A percentile compares a stretch with the other conserved stretches of the same genome.
These are phyloP conservation scores for Actias luna DNA, from an alignment of 2,888 invertebrate genomes.

Conservation along the genomic window DNA sequence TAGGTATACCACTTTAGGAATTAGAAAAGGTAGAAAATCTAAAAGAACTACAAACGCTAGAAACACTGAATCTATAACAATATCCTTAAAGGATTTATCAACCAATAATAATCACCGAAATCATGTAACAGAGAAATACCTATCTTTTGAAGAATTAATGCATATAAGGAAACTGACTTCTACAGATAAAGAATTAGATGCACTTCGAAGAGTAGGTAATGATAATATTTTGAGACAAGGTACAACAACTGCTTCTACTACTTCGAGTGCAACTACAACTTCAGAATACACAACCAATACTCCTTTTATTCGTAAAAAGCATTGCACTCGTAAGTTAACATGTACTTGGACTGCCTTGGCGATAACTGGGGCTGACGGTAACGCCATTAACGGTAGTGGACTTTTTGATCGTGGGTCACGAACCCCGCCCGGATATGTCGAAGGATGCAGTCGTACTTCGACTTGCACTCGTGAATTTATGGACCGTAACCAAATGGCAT, in stretches of 20 bases:
- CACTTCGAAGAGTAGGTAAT: slow-evolving; percentile 36
- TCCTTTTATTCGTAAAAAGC: slow-evolving; percentile 51
- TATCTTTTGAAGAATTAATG: slow-evolving; percentile 74
- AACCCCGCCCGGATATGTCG: slow-evolving; percentile 69
- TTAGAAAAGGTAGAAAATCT: slow-evolving; percentile 40
- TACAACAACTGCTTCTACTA: slow-evolving; percentile 12
- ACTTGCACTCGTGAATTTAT: slow-evolving; percentile 68
- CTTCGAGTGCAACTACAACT: slow-evolving; percentile 22
- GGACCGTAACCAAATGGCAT: slow-evolving; percentile 59
- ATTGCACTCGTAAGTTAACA: slow-evolving; percentile 68
- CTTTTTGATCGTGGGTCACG: slow-evolving; percentile 45
- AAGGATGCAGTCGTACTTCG: slow-evolving; percentile 69
- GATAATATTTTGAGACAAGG: slow-evolving; percentile 20
- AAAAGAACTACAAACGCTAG: slow-evolving; percentile 31
- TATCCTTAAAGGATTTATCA: slow-evolving; percentile 38
- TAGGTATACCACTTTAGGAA: slow-evolving; percentile 59
- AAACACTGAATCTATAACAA: slow-evolving; percentile 62
- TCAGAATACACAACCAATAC: slow-evolving; percentile 53
- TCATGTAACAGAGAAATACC: slow-evolving; percentile 61
- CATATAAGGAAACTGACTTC: slow-evolving; percentile 60
- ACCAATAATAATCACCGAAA: slow-evolving; percentile 30
- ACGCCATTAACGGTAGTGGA: slow-evolving; percentile 29
- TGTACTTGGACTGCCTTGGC: slow-evolving; percentile 69
- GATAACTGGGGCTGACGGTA: slow-evolving; percentile 42
- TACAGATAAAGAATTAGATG: slow-evolving; percentile 35